A percentile compares a stretch with the other conserved stretches of the same genome.
phyloP scores from a whole-genome alignment of 2,888 invertebrate species.

The Pandemis heparana region DNA sequence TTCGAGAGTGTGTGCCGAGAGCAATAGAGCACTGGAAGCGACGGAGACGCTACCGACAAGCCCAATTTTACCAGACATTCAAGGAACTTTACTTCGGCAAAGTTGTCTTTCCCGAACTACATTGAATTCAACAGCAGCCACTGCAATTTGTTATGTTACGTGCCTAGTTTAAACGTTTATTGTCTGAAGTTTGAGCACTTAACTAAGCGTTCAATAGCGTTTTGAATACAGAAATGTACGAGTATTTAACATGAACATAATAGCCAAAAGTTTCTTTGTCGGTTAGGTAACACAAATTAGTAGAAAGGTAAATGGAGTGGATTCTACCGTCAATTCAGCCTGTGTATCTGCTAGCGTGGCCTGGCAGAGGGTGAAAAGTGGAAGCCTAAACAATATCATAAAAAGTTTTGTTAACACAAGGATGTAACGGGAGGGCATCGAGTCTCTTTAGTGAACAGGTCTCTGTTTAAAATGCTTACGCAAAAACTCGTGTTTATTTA shows the following conservation, averaged over 20 bases:
- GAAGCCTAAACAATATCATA: constrained; percentile 21
- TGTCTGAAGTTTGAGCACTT: not conserved
- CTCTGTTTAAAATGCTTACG: constrained; percentile 16
- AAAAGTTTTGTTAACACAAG: constrained; percentile 27
- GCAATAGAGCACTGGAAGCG: constrained; percentile 54
- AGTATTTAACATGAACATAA: not conserved
- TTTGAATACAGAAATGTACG: not conserved
- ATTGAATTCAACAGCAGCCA: constrained; percentile 4
- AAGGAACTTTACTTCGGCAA: constrained; percentile 18
- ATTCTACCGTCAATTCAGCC: not conserved
- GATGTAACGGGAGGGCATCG: constrained; percentile 23
- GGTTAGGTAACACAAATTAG: not conserved
- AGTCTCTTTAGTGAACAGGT: constrained; percentile 17
- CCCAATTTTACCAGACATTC: constrained; percentile 35
- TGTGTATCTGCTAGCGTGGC: constrained; percentile 6
- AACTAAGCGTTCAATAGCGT: not conserved
- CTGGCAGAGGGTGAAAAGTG: constrained; percentile 8
- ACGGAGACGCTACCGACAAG: constrained; percentile 25
- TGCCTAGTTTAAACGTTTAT: not conserved
- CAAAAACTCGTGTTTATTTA: constrained; percentile 34
- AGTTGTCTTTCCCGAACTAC: constrained; percentile 20
- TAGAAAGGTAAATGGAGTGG: not conserved
- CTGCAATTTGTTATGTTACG: constrained; percentile 9
- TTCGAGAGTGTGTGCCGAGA: constrained; percentile 57
- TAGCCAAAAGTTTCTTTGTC: not conserved